Conservation (phyloP, 2,113 vertebrate species). For the Petromus typicus region DNA sequence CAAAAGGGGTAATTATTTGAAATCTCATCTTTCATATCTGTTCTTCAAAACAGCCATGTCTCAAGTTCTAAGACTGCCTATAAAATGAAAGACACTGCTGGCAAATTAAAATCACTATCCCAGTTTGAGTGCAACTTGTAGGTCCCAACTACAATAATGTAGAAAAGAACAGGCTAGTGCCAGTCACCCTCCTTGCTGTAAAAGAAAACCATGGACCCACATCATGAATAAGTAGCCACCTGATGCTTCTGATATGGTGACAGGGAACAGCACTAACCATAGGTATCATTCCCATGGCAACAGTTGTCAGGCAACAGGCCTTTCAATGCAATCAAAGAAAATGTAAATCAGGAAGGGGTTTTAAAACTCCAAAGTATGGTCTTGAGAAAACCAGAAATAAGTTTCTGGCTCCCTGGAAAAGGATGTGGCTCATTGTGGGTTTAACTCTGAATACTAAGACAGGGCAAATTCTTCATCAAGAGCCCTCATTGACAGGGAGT, state of each 20-base stretch:
- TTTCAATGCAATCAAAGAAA: conserved; percentile 38
- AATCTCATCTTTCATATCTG: conserved; percentile 51
- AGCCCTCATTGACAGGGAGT: neutral
- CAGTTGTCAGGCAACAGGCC: neutral
- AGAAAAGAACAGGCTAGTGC: neutral
- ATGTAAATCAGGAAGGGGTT: conserved; percentile 40
- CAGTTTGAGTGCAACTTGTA: neutral
- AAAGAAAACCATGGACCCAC: neutral
- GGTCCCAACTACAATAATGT: neutral
- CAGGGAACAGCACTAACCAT: neutral
- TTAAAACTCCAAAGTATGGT: conserved; percentile 49
- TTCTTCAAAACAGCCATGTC: conserved; percentile 1
- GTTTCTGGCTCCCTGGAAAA: neutral
- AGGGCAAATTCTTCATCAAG: neutral
- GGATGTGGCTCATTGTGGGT: neutral
- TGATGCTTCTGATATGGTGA: conserved; percentile 36
- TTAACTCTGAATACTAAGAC: conserved; percentile 9
- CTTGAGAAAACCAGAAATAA: conserved; percentile 48
- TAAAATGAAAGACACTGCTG: conserved; percentile 28
- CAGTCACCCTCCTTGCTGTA: neutral
- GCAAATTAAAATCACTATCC: conserved; percentile 40
- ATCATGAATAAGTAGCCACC: neutral
- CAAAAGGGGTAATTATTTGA: neutral
- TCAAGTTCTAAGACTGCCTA: conserved; percentile 21
- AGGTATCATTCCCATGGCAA: conserved; percentile 60